Evolutionary conservation across 2,797 vertebrate species (phyloP), one percentile per base, ranked within the genome.

Genomic region (Benthosema pterotum): DNA sequence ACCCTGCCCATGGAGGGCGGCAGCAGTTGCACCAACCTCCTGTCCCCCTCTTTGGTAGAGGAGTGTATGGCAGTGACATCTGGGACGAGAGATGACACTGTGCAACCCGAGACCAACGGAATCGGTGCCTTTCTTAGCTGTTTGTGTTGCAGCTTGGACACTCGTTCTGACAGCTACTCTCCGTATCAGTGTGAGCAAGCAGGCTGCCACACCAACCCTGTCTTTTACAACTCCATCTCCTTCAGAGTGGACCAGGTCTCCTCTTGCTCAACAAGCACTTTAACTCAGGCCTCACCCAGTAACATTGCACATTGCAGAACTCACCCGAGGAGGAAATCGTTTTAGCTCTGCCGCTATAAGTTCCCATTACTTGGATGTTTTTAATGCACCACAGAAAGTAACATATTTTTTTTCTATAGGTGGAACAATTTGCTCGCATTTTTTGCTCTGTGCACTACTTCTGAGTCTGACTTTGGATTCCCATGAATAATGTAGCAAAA

Each of bases 221-320:
- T 94, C 7, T 95, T 95, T 25, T 95, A 93, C 80, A 90, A 92
- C 83, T 94, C 93, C 51, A 75, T 94, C 70, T 95, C 94, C 72
- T 94, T 90, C 77, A 92, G 92, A 80, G 83, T 94, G 43, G 94
- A 93, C 52, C 91, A 76, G 63, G 63, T 67, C 15, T 67, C 65
- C 0, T 75, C 72, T 75, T 88, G 93, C 76, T 93, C 92, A 0
- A 76, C 90, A 64, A 88, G 85, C 0, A 84, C 84, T 16, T 92
- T 89, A 0, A 84, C 88, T 18, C 89, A 88, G 83, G 90, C 89
- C 0, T 93, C 93, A 6, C 90, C 91, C 0, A 66, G 86, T 16
- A 93, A 91, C 57, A 14, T 0, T 0, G 88, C 86, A 1, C 66
- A 87, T 9, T 91, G 85, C 62, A 71, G 22, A 42, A 84, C 57